Percentiles rank a stretch among this genome's conserved stretches.
phyloP scores from a whole-genome alignment of 2,113 vertebrate genomes.

The Nicator chloris region DNA sequence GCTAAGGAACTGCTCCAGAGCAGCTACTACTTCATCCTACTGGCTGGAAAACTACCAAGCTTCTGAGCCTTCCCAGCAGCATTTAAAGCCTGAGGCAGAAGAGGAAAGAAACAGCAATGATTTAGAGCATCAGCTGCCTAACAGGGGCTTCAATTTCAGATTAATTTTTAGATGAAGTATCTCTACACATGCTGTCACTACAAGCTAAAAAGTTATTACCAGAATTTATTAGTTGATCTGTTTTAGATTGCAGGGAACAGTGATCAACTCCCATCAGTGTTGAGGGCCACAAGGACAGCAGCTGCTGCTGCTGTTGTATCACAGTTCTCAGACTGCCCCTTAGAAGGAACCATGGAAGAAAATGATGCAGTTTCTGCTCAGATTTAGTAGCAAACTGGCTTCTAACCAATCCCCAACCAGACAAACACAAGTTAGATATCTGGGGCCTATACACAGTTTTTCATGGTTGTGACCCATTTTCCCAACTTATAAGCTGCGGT shows the following conservation, averaged over 20 bases:
- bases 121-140: neutral
- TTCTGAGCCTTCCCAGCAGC: neutral
- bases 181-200: neutral
- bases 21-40: neutral
- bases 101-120: neutral
- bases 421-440: neutral
- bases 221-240: neutral
- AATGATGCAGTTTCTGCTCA: neutral
- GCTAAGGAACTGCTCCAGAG: neutral
- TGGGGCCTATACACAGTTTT: neutral
- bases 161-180: neutral
- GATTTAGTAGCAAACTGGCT: neutral
- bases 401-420: neutral
- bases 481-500: neutral
- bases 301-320: neutral
- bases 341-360: neutral
- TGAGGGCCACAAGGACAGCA: neutral
- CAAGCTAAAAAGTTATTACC: neutral
- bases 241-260: neutral
- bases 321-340: neutral
- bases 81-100: neutral
- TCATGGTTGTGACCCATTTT: neutral
- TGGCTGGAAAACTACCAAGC: neutral
- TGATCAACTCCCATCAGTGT: neutral
- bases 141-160: neutral